Evolutionary conservation across 1,140 invertebrate species (phyloP).

Genomic region (Pygmarrhopalites habei): DNA sequence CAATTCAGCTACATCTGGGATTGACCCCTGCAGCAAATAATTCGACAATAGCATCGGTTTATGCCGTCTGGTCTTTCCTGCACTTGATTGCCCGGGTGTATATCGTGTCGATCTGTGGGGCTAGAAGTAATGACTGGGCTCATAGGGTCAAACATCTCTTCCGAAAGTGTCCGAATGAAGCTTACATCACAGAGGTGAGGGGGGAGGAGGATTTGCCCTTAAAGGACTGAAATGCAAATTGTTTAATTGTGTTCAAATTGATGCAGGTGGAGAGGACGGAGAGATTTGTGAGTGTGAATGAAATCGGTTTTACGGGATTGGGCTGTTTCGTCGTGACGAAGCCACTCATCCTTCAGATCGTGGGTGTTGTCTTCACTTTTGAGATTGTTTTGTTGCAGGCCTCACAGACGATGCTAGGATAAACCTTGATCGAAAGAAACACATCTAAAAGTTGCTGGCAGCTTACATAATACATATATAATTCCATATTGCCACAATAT

Average conservation of each 20-base stretch:
- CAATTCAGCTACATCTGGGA: neutral
- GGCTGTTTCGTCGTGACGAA: constrained; percentile 28
- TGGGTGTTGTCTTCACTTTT: constrained; percentile 29
- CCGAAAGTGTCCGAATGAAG: constrained; percentile 18
- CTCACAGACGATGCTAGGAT: neutral
- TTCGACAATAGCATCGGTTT: neutral
- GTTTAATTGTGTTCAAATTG: too few relatives aligned
- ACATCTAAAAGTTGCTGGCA: too few relatives aligned
- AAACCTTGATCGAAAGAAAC: too few relatives aligned
- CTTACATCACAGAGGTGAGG: constrained; percentile 17
- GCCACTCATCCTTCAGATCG: constrained; percentile 20
- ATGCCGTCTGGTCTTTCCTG: constrained; percentile 25
- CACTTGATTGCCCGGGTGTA: constrained; percentile 18
- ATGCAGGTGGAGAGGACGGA: constrained; percentile 18
- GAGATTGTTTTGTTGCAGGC: constrained; percentile 32
- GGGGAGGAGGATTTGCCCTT: neutral
- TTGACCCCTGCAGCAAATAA: constrained; percentile 10
- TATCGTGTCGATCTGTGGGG: constrained; percentile 3
- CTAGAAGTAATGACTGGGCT: constrained; percentile 9
- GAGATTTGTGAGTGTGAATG: neutral
- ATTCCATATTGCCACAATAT: too few relatives aligned
- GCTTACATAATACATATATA: too few relatives aligned
- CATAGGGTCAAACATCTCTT: constrained; percentile 22
- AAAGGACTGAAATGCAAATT: too few relatives aligned
- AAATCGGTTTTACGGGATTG: constrained; percentile 21